These are phyloP conservation scores for Prinia subflava DNA, from an alignment of 2,113 vertebrate species.

Conservation along the genomic window DNA sequence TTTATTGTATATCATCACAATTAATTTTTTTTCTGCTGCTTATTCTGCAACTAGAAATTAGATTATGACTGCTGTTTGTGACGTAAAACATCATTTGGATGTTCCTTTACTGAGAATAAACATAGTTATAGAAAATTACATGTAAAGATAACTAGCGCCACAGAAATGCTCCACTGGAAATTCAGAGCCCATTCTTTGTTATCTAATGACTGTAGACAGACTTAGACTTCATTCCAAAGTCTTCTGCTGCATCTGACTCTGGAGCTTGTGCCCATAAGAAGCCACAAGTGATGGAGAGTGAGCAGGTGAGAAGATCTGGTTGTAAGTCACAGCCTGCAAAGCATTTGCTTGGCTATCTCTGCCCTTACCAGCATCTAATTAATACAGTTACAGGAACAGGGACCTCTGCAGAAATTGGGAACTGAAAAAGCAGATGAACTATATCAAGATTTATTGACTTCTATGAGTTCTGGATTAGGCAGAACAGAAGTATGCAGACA, in stretches of 20 bases:
- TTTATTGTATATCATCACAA: background rate
- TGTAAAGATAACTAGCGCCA: rapidly evolving
- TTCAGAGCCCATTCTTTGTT: background rate
- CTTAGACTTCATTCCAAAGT: background rate
- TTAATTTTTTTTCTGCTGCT: background rate
- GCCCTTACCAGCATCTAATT: background rate
- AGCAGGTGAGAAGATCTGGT: background rate
- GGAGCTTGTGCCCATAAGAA: background rate
- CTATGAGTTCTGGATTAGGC: background rate
- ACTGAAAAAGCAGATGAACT: background rate
- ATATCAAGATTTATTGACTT: background rate
- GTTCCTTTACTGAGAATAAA: background rate
- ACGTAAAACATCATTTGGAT: background rate
- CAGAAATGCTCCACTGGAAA: background rate
- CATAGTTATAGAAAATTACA: background rate
- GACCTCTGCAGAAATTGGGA: rapidly evolving
- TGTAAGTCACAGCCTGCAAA: background rate
- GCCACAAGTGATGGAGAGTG: background rate
- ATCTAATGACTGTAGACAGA: background rate
- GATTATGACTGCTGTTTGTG: background rate
- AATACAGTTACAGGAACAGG: background rate
- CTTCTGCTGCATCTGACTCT: background rate
- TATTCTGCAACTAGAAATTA: background rate
- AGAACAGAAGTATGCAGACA: background rate
- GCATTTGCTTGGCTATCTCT: background rate